A percentile compares a stretch with the other conserved stretches of the same genome.
These are phyloP conservation scores for Vipera latastei DNA, from an alignment of 2,797 vertebrate genomes.

Conservation along the genomic window DNA sequence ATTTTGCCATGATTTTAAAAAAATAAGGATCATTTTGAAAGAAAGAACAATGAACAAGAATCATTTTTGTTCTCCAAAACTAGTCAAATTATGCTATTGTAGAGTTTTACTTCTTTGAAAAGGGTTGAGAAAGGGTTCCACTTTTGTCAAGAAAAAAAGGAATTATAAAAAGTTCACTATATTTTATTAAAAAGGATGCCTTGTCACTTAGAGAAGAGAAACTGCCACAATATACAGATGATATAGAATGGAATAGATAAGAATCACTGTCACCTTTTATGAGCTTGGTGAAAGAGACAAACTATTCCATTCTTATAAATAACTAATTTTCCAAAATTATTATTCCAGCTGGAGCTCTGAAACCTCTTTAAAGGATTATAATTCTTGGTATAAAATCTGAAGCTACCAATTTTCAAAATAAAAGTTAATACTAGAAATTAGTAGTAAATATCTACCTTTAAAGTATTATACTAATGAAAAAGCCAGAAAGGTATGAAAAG, in stretches of 20 bases:
- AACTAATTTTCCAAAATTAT: neutral
- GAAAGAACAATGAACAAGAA: slow-evolving; percentile 3
- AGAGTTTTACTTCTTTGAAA: neutral
- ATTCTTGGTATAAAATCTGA: neutral
- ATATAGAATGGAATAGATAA: neutral
- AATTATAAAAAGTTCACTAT: neutral
- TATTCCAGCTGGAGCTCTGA: neutral
- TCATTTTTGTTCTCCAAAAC: neutral
- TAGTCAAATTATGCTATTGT: neutral
- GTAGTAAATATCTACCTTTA: neutral
- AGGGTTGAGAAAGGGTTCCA: too few relatives aligned
- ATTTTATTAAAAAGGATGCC: neutral
- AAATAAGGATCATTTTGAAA: slow-evolving; percentile 22
- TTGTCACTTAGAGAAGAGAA: neutral
- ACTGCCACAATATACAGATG: neutral
- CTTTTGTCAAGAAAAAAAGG: neutral
- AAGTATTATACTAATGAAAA: neutral
- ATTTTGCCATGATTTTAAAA: slow-evolving; percentile 18
- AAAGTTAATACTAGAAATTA: neutral
- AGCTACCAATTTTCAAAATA: neutral
- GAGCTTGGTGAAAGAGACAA: neutral
- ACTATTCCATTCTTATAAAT: neutral
- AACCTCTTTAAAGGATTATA: neutral
- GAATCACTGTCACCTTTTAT: neutral
- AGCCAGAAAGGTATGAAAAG: neutral